Evolutionary conservation across 2,113 vertebrate genomes (phyloP), one percentile per base, ranked within the genome.

Genomic region (Microcebus griseorufus): DNA sequence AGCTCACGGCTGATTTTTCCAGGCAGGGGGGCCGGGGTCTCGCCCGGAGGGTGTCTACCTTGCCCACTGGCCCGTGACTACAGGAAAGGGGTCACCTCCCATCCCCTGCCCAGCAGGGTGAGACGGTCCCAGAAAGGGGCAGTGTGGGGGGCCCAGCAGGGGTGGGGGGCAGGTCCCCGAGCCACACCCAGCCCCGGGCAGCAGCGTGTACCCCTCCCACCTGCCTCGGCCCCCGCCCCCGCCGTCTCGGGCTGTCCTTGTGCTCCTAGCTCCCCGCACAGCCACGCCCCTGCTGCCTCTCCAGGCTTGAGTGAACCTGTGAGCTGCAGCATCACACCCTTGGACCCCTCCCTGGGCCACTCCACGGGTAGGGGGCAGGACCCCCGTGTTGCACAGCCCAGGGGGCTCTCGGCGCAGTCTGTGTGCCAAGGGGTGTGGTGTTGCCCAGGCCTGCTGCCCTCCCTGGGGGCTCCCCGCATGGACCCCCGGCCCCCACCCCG

Each of bases 391-490:
- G n/a, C 14, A 16, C 53, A 25, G 2, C 6, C 48, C 0, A 4
- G 72, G 37, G 34, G 55, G 60, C 53, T 6, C 23, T 7, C 3
- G 6, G 7, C 1, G 78, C n/a, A 75, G 51, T 20, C 23, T 20
- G 39, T 6, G 16, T 12, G 16, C 7, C 3, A 3, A 6, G 32
- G 75, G 48, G 18, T 0, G 2, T 1, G 1, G 9, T 7, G 25
- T 20, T 51, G 73, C 23, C 65, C 65, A 42, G 45, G 55, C 20
- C 16, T 0, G 25, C 32, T 5, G 4, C 42, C 29, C 39, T 45
- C 81, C 22, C 39, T 0, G 16, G 13, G 32, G 8, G 39, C 32
- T 18, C 25, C 64, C 2, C 0, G 1, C 3, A 13, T 14, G 32
- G 37, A 73, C 17, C 42, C 53, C 6, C 0, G 3, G 23, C 3